A percentile compares a stretch with the other conserved stretches of the same genome.
These are phyloP conservation scores for Ferrisia virgata DNA, from an alignment of 2,888 invertebrate genomes.

Conservation along the genomic window DNA sequence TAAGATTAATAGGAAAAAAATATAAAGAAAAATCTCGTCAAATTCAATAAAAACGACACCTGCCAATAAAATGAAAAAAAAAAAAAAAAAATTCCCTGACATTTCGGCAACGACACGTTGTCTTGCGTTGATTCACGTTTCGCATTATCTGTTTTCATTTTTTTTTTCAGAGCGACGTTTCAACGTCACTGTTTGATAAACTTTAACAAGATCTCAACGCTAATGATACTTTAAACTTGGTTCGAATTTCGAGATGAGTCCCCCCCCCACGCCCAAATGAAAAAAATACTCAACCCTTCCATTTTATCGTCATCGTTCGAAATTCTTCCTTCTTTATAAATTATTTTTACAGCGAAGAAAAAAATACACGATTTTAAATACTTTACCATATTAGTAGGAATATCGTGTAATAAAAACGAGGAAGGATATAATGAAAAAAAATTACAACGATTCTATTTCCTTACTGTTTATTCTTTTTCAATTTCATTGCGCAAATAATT, in stretches of 20 bases:
- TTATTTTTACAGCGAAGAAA: not conserved
- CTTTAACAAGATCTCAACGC: not conserved
- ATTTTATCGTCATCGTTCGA: not conserved
- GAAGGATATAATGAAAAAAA: not conserved
- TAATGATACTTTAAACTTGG: not conserved
- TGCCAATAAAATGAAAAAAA: not conserved
- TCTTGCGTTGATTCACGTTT: not conserved
- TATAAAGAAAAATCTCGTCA: too few relatives aligned
- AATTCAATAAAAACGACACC: not conserved
- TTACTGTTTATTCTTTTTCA: not conserved
- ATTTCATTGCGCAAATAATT: conserved; percentile 8
- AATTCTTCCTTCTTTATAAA: not conserved
- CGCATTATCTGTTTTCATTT: not conserved
- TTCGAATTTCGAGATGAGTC: not conserved
- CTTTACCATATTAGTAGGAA: not conserved
- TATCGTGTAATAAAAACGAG: too few relatives aligned
- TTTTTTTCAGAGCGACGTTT: not conserved
- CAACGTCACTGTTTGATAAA: not conserved
- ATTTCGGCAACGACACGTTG: too few relatives aligned
- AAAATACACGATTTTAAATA: not conserved
- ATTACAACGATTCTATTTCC: not conserved
- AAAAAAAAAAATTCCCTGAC: not conserved
- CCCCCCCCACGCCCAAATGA: too few relatives aligned
- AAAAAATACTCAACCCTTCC: too few relatives aligned
- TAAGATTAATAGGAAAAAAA: too few relatives aligned